Evolutionary conservation across 2,888 invertebrate genomes (phyloP).

Genomic region (Lycophotia porphyrea): DNA sequence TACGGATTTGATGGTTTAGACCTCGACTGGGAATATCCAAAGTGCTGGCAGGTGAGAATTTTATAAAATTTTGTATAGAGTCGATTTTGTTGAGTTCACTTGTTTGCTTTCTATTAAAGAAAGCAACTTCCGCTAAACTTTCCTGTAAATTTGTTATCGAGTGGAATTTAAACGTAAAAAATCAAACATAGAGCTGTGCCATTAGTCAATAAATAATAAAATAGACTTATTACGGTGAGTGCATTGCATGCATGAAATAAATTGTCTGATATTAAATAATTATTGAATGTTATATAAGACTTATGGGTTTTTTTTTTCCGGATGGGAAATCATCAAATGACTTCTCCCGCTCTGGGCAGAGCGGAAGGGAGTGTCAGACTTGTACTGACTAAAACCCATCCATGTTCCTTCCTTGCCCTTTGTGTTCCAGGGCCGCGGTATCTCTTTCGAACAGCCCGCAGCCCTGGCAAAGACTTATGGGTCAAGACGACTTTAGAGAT

Average conservation of each 20-base stretch:
- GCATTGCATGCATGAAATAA: constrained; percentile 1
- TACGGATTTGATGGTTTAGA: constrained; percentile 98
- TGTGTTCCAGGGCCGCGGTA: too few species aligned
- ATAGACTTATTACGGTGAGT: background rate
- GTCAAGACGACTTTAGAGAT: background rate
- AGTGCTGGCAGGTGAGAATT: constrained; percentile 93
- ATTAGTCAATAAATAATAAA: background rate
- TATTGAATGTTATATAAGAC: background rate
- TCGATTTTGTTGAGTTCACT: background rate
- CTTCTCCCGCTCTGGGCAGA: too few species aligned
- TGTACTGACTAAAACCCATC: too few species aligned
- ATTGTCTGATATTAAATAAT: background rate
- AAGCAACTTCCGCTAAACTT: background rate
- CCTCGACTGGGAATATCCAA: constrained; percentile 98
- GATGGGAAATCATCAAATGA: too few species aligned
- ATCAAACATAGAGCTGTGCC: too few species aligned
- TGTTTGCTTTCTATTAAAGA: background rate
- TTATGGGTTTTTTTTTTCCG: too few species aligned
- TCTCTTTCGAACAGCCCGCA: too few species aligned
- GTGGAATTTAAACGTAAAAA: background rate
- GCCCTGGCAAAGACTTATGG: too few species aligned
- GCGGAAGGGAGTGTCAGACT: too few species aligned
- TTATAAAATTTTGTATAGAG: background rate
- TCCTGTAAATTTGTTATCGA: background rate
- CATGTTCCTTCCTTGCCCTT: too few species aligned